Evolutionary conservation across 2,888 invertebrate species (phyloP).

Genomic region (Actias luna): DNA sequence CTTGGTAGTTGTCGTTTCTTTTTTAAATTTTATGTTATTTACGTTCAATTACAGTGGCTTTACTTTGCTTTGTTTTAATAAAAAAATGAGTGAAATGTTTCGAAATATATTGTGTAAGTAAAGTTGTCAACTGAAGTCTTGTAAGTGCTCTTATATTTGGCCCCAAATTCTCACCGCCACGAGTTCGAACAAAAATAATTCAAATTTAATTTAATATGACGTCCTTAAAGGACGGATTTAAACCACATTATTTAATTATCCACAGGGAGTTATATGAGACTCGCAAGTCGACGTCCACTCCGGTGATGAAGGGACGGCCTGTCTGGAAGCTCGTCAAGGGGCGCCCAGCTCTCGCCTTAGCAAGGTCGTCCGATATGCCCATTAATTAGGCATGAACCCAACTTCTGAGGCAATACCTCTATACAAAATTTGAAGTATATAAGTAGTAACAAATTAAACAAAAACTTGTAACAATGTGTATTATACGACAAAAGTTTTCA

Average conservation of each 20-base stretch:
- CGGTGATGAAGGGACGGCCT: conserved; percentile 45
- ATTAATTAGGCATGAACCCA: conserved; percentile 64
- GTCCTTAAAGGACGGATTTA: conserved; percentile 51
- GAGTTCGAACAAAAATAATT: conserved; percentile 18
- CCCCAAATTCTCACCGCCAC: too few species aligned
- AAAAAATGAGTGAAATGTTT: neutral
- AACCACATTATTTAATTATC: conserved; percentile 72
- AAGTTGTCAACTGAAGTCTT: neutral
- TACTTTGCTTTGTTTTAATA: too few species aligned
- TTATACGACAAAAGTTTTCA: conserved; percentile 14
- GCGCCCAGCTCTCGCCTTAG: conserved; percentile 45
- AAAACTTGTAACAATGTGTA: conserved; percentile 13
- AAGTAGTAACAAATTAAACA: neutral
- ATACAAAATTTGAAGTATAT: neutral
- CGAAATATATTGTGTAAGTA: neutral
- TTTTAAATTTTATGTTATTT: too few species aligned
- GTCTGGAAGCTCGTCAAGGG: conserved; percentile 61
- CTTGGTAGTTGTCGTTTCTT: too few species aligned
- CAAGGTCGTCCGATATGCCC: conserved; percentile 52
- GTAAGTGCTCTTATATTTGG: neutral
- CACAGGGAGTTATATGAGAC: conserved; percentile 57
- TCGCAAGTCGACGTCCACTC: conserved; percentile 52
- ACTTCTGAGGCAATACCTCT: conserved; percentile 19
- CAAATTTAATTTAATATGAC: conserved; percentile 1
- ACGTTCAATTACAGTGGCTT: too few species aligned